phyloP scores from a whole-genome alignment of 2,888 invertebrate genomes.

The Melieria picta region DNA sequence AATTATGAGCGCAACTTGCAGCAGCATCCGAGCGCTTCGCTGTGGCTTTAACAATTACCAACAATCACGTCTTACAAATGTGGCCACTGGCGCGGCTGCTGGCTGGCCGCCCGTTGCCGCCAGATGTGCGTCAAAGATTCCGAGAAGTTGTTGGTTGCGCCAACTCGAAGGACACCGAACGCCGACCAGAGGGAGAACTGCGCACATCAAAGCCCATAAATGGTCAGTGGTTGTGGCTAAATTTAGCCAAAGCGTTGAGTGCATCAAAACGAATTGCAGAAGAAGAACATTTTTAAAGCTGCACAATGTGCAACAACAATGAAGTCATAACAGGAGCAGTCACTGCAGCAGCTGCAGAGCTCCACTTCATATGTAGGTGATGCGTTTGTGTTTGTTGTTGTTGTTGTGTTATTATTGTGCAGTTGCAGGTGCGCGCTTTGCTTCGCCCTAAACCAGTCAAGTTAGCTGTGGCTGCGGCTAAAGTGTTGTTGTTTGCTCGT shows the following conservation, averaged over 20 bases:
- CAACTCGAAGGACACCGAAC: neutral
- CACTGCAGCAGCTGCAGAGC: conserved; percentile 10
- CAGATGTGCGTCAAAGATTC: no score
- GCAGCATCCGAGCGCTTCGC: no score
- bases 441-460: conserved; percentile 47
- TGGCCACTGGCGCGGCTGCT: no score
- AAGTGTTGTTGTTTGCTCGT: conserved; percentile 3
- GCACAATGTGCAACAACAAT: conserved; percentile 5
- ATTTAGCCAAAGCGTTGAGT: conserved; percentile 48
- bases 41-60: no score
- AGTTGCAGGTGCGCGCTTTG: conserved; percentile 8
- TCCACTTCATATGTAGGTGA: neutral
- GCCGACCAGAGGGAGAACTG: conserved; percentile 27
- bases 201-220: conserved; percentile 51
- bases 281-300: neutral
- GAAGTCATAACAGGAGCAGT: conserved; percentile 39
- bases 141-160: no score
- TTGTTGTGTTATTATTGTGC: neutral
- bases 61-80: no score
- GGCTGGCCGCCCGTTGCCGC: no score
- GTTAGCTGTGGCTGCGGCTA: conserved; percentile 22
- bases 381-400: neutral
- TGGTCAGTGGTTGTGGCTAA: conserved; percentile 47
- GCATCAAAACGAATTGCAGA: neutral
- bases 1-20: no score